phyloP scores from a whole-genome alignment of 2,113 vertebrate genomes.

The Rhinopithecus roxellana region DNA sequence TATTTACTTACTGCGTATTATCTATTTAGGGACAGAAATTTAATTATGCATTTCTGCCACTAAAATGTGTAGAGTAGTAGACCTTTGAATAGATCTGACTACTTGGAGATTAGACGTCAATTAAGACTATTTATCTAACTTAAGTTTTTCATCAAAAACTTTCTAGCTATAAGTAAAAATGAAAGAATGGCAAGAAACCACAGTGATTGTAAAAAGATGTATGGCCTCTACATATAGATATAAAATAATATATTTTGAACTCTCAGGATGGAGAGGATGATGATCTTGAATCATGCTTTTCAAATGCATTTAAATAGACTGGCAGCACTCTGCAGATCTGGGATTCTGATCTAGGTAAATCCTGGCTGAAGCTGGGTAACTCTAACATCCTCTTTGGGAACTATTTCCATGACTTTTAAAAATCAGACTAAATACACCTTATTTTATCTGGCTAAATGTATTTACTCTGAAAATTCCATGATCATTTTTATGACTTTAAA shows the following conservation, averaged over 20 bases:
- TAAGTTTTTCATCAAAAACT: slow-evolving; percentile 27
- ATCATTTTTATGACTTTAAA: slow-evolving; percentile 48
- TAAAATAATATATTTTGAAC: neutral
- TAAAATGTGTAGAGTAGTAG: slow-evolving; percentile 12
- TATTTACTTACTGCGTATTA: neutral
- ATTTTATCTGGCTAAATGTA: slow-evolving; percentile 14
- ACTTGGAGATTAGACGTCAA: slow-evolving; percentile 18
- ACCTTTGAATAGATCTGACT: slow-evolving; percentile 8
- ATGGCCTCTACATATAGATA: neutral
- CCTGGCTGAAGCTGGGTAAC: neutral
- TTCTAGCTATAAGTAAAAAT: neutral
- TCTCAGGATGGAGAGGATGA: neutral
- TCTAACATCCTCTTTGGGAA: neutral
- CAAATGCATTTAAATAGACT: neutral
- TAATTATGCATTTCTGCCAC: neutral
- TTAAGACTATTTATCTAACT: slow-evolving; percentile 11
- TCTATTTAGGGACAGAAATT: slow-evolving; percentile 5
- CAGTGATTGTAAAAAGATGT: neutral
- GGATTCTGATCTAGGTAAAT: neutral
- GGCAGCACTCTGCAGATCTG: neutral
- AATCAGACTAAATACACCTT: neutral
- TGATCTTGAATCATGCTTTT: neutral
- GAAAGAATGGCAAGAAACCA: neutral
- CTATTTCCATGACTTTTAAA: slow-evolving; percentile 1
- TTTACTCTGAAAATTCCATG: neutral